Evolutionary conservation across 2,888 invertebrate genomes (phyloP).

Genomic region (Drosophila siamana): DNA sequence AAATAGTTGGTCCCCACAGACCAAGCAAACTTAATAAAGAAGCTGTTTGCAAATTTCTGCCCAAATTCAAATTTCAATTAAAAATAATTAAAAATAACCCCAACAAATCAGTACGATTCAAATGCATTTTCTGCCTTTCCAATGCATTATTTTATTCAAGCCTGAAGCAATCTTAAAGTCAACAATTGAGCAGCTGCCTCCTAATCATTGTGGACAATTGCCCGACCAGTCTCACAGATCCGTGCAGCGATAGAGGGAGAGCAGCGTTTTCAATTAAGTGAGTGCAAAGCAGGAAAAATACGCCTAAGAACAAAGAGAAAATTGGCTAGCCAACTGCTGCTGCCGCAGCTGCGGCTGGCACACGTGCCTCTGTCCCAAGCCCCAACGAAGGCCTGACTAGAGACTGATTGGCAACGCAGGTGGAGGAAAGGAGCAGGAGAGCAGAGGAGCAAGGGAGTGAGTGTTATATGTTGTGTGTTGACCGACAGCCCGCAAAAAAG

Average conservation of each 20-base stretch:
- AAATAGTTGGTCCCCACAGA: too few species aligned
- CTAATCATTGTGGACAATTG: conserved; percentile 53
- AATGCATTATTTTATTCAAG: not conserved
- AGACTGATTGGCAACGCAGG: conserved; percentile 9
- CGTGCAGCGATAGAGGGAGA: not conserved
- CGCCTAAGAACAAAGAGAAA: conserved; percentile 60
- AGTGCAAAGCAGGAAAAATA: conserved; percentile 56
- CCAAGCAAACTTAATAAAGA: too few species aligned
- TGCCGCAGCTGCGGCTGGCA: conserved; percentile 16
- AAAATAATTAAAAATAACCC: not conserved
- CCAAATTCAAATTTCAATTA: too few species aligned
- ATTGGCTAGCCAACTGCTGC: conserved; percentile 25
- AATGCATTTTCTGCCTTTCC: not conserved
- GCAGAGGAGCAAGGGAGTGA: not conserved
- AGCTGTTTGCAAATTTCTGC: too few species aligned
- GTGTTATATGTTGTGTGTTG: conserved; percentile 20
- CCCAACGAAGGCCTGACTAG: conserved; percentile 6
- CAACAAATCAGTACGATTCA: conserved; percentile 1
- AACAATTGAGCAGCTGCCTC: conserved; percentile 37
- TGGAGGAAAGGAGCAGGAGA: not conserved
- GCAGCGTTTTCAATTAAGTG: conserved; percentile 64
- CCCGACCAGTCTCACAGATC: conserved; percentile 3
- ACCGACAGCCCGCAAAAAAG: conserved; percentile 71
- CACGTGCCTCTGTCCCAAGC: conserved; percentile 28
- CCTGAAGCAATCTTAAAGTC: conserved; percentile 24